phyloP scores from a whole-genome alignment of 2,888 invertebrate species.

The Leistus spinibarbis region DNA sequence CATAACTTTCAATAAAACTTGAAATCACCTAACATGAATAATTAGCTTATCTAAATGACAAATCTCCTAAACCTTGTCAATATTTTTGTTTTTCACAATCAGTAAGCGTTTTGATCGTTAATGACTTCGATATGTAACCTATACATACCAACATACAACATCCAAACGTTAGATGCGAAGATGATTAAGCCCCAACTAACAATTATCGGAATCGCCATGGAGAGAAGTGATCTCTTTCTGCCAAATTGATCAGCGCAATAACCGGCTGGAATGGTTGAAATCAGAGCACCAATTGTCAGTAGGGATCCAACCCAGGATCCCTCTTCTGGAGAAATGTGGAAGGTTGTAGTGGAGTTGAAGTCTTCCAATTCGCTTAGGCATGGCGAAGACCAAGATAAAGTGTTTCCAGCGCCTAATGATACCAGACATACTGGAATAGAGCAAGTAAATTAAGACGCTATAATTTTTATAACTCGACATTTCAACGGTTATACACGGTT shows the following conservation, averaged over 20 bases:
- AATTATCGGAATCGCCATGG: conserved; percentile 68
- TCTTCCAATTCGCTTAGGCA: conserved; percentile 68
- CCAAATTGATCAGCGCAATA: conserved; percentile 73
- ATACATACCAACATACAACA: conserved; percentile 11
- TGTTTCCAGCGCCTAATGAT: conserved; percentile 75
- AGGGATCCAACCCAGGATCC: conserved; percentile 74
- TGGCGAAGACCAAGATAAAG: conserved; percentile 86
- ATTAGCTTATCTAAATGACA: too few relatives aligned
- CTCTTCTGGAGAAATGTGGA: conserved; percentile 55
- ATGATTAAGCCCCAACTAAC: conserved; percentile 68
- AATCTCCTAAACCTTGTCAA: too few relatives aligned
- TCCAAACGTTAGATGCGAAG: conserved; percentile 7
- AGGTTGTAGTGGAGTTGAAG: conserved; percentile 45
- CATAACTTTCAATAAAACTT: too few relatives aligned
- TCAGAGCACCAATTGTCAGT: conserved; percentile 77
- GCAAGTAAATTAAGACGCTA: too few relatives aligned
- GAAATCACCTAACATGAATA: too few relatives aligned
- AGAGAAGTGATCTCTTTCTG: conserved; percentile 69
- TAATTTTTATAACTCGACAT: too few relatives aligned
- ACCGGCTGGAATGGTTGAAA: conserved; percentile 77
- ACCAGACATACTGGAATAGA: conserved; percentile 71
- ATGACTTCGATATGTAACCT: too few relatives aligned
- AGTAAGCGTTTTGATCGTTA: too few relatives aligned
- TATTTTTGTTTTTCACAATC: too few relatives aligned
- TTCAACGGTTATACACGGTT: too few relatives aligned